Base-by-base conservation (phyloP, 2,797 vertebrate species). In the Bryconaethiops microstoma region DNA sequence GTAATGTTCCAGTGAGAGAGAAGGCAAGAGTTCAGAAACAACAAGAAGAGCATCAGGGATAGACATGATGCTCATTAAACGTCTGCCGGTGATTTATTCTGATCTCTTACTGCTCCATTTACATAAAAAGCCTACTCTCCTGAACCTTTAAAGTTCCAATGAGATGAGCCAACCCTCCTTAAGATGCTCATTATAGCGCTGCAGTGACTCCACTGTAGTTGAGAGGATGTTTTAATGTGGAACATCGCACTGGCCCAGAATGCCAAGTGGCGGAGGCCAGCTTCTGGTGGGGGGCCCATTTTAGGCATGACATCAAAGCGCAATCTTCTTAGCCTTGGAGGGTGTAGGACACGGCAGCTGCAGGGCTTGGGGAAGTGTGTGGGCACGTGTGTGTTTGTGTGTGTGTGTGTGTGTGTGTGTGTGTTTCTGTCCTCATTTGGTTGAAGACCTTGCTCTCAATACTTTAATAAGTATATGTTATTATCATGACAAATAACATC, bases 261-360 rank as follows among this genome's bases (percentile, higher is more conserved):
- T 75, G 81, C 69, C 63, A 25, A 64, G 55, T 35, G 63, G 74
- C 76, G 60, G 68, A 76, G 45, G 25, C 80, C 72, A 78, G 82
- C 69, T 74, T 72, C 75, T 70, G 50, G 74, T 35, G 81, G 81
- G 83, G 82, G 77, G 80, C 29, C 74, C 74, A 81, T 86, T 85
- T 79, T 82, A 64, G 84, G 72, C 78, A 80, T 76, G 83, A 88
- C 85, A 85, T 89, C 79, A 88, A 88, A 89, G 78, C 72, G 75
- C 78, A 79, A 80, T 82, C 80, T 76, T 74, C 62, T 83, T 68
- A 79, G 78, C 55, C 72, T 78, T 78, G 54, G 72, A 82, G 14
- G n/a, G 40, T 60, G 42, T 64, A 82, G 75, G 59, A 71, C 50
- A 62, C 70, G 75, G 74, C 40, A 35, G 72, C 48, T 62, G 40